These are phyloP conservation scores for Remorina albescens DNA, from an alignment of 2,797 vertebrate genomes.

Conservation along the genomic window DNA sequence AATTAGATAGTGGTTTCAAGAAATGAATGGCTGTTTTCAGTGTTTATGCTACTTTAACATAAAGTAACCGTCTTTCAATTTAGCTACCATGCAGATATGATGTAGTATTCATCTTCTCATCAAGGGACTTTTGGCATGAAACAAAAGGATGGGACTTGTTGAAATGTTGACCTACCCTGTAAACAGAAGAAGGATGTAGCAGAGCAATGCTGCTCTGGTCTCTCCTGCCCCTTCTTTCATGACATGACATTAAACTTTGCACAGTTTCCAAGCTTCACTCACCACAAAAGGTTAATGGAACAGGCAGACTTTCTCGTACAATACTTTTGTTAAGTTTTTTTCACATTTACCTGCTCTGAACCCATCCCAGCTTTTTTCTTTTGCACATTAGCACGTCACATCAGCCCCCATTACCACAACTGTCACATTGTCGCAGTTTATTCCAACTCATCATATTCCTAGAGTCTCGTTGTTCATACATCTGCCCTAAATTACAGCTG, in stretches of 20 bases:
- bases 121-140: neutral
- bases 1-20: neutral
- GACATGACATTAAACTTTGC: slow-evolving; percentile 53
- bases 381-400: slow-evolving; percentile 26
- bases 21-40: neutral
- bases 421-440: slow-evolving; percentile 53
- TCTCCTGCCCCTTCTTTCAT: slow-evolving; percentile 36
- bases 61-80: neutral
- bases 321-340: slow-evolving; percentile 50
- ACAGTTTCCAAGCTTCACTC: slow-evolving; percentile 54
- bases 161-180: slow-evolving; percentile 14
- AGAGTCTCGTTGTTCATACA: slow-evolving; percentile 55
- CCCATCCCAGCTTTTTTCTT: neutral
- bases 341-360: slow-evolving; percentile 52
- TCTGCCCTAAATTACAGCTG: slow-evolving; percentile 67
- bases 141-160: neutral
- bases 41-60: neutral
- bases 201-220: slow-evolving; percentile 11
- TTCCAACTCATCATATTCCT: slow-evolving; percentile 59
- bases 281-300: slow-evolving; percentile 78
- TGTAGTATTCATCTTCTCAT: neutral
- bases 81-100: neutral
- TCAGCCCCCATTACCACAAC: slow-evolving; percentile 26
- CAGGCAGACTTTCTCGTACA: slow-evolving; percentile 54
- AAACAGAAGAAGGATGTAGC: slow-evolving; percentile 9